phyloP scores from a whole-genome alignment of 2,888 invertebrate genomes.

The Belgica antarctica region DNA sequence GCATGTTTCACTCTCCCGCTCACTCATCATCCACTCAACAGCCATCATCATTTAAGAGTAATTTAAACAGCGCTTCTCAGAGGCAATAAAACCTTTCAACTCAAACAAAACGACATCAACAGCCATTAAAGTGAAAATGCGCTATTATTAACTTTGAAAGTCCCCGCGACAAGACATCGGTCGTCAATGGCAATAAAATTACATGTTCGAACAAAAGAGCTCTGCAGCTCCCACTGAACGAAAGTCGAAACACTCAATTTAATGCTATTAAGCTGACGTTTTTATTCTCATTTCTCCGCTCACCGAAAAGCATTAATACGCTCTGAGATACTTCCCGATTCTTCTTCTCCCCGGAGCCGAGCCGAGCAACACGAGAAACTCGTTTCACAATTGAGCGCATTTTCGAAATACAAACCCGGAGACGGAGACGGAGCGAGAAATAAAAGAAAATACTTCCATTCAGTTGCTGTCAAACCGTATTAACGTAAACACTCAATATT shows the following conservation, averaged over 20 bases:
- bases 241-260: not conserved
- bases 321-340: not conserved
- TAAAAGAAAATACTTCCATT: not conserved
- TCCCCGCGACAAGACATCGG: too few species aligned
- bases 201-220: not conserved
- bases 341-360: not conserved
- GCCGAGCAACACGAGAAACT: not conserved
- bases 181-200: not conserved
- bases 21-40: not conserved
- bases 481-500: constrained; percentile 36
- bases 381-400: not conserved
- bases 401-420: not conserved
- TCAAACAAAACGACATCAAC: not conserved
- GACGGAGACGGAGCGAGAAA: constrained; percentile 11
- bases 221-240: not conserved
- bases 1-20: not conserved
- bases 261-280: not conserved
- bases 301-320: too few species aligned
- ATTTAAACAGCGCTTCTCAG: not conserved
- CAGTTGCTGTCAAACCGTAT: constrained; percentile 40
- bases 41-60: not conserved
- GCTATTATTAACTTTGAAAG: not conserved
- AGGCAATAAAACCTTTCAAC: not conserved
- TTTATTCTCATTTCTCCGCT: too few species aligned
- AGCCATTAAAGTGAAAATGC: not conserved